Percentiles rank a stretch among this genome's conserved stretches.
These are phyloP conservation scores for Apostichopus californicus DNA, from an alignment of 35 echinoderm and acorn worm genomes.

Conservation along the genomic window DNA sequence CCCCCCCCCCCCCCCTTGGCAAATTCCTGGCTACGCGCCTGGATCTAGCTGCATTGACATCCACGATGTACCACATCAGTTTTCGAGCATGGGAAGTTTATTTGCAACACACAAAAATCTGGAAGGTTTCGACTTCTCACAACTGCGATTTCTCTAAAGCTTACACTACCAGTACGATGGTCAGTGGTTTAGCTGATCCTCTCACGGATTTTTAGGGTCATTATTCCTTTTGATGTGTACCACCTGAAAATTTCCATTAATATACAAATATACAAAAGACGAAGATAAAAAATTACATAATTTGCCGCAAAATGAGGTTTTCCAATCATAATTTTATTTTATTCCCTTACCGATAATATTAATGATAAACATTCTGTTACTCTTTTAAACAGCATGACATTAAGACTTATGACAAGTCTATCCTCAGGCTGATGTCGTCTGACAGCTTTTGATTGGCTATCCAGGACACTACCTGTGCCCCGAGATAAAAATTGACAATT, in stretches of 20 bases:
- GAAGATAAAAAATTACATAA: not conserved
- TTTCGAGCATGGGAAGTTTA: too few relatives aligned
- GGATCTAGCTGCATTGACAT: too few relatives aligned
- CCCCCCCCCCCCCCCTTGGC: too few relatives aligned
- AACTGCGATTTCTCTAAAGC: too few relatives aligned
- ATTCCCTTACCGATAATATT: not conserved
- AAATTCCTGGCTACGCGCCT: too few relatives aligned
- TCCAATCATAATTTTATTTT: not conserved
- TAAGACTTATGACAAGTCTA: not conserved
- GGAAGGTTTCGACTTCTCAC: too few relatives aligned
- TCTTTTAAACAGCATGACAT: not conserved
- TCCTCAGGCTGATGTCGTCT: not conserved
- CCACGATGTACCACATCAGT: too few relatives aligned
- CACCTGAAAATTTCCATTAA: not conserved
- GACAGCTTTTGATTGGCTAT: not conserved
- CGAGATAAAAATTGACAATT: too few relatives aligned
- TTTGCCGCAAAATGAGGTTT: not conserved
- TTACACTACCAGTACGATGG: too few relatives aligned
- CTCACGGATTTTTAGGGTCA: too few relatives aligned
- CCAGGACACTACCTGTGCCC: not conserved
- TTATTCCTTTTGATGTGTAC: not conserved
- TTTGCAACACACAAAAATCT: too few relatives aligned
- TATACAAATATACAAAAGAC: not conserved
- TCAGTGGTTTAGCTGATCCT: too few relatives aligned
- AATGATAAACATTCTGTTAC: not conserved